phyloP scores from a whole-genome alignment of 2,113 vertebrate species.

The Columba janthina region DNA sequence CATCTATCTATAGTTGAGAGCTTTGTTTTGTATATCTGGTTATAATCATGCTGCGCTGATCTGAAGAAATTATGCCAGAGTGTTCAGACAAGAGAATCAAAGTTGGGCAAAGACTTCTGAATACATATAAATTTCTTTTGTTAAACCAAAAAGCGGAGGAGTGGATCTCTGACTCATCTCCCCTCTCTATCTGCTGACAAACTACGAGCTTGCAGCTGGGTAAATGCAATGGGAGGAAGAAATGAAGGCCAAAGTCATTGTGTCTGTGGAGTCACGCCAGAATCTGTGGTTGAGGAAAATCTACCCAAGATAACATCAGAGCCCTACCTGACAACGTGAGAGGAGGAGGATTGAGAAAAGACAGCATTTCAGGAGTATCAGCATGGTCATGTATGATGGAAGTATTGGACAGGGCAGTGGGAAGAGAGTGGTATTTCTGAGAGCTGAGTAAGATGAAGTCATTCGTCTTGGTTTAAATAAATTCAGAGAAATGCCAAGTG shows the following conservation, averaged over 20 bases:
- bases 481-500: constrained; percentile 18
- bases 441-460: background rate
- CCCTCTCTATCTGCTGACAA: background rate
- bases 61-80: background rate
- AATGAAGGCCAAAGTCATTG: background rate
- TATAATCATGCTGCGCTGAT: background rate
- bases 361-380: background rate
- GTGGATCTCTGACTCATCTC: constrained; percentile 33
- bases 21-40: background rate
- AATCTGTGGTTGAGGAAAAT: background rate
- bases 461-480: constrained; percentile 15
- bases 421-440: background rate
- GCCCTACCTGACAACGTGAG: background rate
- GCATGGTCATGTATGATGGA: background rate
- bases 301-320: background rate
- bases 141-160: background rate
- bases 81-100: background rate
- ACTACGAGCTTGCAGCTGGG: constrained; percentile 13
- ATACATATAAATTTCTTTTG: background rate
- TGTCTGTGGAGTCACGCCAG: background rate
- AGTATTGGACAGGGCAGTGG: background rate
- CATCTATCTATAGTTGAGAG: background rate
- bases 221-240: background rate
- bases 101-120: constrained; percentile 20
- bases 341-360: background rate